phyloP scores from a whole-genome alignment of 2,888 invertebrate species.

The Drosophila helvetica region DNA sequence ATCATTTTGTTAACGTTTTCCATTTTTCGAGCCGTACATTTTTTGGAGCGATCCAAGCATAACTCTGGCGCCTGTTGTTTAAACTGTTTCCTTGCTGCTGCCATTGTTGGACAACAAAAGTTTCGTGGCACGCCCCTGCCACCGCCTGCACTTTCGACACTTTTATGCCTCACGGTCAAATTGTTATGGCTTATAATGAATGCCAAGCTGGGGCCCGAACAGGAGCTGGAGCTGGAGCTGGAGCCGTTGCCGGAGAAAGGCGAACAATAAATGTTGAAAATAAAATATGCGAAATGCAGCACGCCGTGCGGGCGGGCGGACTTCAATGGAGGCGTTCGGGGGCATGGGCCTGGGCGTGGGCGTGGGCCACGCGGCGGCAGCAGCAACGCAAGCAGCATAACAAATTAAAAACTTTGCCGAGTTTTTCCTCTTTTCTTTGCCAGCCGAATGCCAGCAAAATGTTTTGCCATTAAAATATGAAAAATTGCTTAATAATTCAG shows the following conservation, averaged over 20 bases:
- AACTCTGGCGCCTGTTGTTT: conserved; percentile 37
- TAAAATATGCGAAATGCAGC: conserved; percentile 54
- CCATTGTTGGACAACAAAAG: conserved; percentile 55
- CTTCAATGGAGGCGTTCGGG: too few relatives aligned
- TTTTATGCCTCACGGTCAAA: conserved; percentile 76
- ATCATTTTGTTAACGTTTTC: conserved; percentile 29
- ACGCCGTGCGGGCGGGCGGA: conserved; percentile 2
- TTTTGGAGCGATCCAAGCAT: conserved; percentile 34
- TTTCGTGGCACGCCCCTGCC: conserved; percentile 54
- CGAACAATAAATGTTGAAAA: conserved; percentile 60
- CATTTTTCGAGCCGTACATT: conserved; percentile 27
- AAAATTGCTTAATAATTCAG: conserved; percentile 75
- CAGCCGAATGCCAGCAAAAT: conserved; percentile 56
- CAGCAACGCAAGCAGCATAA: conserved; percentile 58
- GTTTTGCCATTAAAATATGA: conserved; percentile 78
- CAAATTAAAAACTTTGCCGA: conserved; percentile 75
- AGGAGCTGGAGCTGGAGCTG: neutral
- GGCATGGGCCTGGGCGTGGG: conserved; percentile 39
- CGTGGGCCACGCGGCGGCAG: conserved; percentile 18
- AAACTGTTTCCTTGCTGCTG: conserved; percentile 23
- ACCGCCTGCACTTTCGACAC: conserved; percentile 73
- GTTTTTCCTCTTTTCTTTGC: conserved; percentile 23
- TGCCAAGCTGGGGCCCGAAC: conserved; percentile 33
- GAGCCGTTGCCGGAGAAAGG: conserved; percentile 27
- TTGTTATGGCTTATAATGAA: conserved; percentile 74